Conservation (phyloP, 2,797 vertebrate genomes). For the Pelodytes ibericus region DNA sequence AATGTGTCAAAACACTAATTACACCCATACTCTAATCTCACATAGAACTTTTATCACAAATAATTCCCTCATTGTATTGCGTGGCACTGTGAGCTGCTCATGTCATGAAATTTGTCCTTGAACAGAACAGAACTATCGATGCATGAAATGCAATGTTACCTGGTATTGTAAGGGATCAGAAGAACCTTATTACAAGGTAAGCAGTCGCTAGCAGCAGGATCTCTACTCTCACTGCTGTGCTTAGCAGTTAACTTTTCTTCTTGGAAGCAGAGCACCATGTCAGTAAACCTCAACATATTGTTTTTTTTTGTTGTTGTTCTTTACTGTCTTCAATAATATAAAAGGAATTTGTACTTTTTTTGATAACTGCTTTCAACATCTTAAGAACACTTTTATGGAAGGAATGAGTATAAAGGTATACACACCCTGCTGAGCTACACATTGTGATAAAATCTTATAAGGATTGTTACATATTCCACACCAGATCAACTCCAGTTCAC, state of each 20-base stretch:
- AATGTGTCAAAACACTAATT: not conserved
- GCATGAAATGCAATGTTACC: conserved; percentile 17
- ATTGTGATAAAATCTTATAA: too few species aligned
- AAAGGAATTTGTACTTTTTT: too few species aligned
- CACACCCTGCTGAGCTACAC: too few species aligned
- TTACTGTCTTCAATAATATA: conserved; percentile 5
- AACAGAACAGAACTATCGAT: conserved; percentile 7
- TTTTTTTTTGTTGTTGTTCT: conserved; percentile 4
- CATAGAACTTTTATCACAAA: not conserved
- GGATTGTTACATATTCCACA: too few species aligned
- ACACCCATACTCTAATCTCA: not conserved
- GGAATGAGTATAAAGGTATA: too few species aligned
- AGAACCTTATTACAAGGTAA: conserved; percentile 19
- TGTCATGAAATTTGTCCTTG: conserved; percentile 11
- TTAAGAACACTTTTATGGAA: too few species aligned
- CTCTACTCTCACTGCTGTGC: conserved; percentile 9
- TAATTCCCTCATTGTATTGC: not conserved
- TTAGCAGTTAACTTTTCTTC: conserved; percentile 8
- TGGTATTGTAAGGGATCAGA: conserved; percentile 22
- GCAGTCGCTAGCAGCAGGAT: conserved; percentile 5
- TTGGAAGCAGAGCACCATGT: not conserved
- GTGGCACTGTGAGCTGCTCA: not conserved
- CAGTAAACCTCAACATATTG: conserved; percentile 12
- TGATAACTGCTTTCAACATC: too few species aligned
- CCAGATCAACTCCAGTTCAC: too few species aligned